A percentile compares a stretch with the other conserved stretches of the same genome.
These are phyloP conservation scores for Dinothrombium tinctorium DNA, from an alignment of 1,140 invertebrate species.

Conservation along the genomic window DNA sequence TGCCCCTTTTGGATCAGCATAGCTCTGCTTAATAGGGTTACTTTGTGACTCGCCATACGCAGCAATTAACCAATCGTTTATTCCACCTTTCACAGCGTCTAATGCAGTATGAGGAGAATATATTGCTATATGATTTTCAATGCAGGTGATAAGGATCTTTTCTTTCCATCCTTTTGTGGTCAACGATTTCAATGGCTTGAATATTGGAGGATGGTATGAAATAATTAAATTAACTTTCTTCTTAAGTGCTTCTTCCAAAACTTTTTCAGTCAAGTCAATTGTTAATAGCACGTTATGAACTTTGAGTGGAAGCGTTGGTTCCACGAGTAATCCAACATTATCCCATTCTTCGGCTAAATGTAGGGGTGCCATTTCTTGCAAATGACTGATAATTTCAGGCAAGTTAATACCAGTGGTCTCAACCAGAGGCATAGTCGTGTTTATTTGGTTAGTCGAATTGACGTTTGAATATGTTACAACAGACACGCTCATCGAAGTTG, in stretches of 20 bases:
- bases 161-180: constrained; percentile 45
- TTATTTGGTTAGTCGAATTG: not conserved
- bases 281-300: constrained; percentile 47
- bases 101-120: constrained; percentile 82
- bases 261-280: constrained; percentile 74
- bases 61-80: constrained; percentile 73
- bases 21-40: not conserved
- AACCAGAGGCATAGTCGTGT: not conserved
- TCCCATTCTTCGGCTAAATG: constrained; percentile 66
- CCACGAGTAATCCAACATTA: constrained; percentile 74
- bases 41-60: not conserved
- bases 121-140: constrained; percentile 62
- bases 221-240: constrained; percentile 51
- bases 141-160: constrained; percentile 27
- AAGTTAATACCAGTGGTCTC: constrained; percentile 21
- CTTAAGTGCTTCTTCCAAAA: constrained; percentile 54
- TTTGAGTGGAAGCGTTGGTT: constrained; percentile 33
- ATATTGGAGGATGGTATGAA: constrained; percentile 88
- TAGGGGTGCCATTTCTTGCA: constrained; percentile 32
- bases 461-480: not conserved
- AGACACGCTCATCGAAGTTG: not conserved
- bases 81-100: constrained; percentile 53
- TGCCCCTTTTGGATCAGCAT: too few relatives aligned
- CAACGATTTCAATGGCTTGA: constrained; percentile 52
- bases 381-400: constrained; percentile 29